These are phyloP conservation scores for Sebastiscus tertius DNA, from an alignment of 2,797 vertebrate genomes.

Conservation along the genomic window DNA sequence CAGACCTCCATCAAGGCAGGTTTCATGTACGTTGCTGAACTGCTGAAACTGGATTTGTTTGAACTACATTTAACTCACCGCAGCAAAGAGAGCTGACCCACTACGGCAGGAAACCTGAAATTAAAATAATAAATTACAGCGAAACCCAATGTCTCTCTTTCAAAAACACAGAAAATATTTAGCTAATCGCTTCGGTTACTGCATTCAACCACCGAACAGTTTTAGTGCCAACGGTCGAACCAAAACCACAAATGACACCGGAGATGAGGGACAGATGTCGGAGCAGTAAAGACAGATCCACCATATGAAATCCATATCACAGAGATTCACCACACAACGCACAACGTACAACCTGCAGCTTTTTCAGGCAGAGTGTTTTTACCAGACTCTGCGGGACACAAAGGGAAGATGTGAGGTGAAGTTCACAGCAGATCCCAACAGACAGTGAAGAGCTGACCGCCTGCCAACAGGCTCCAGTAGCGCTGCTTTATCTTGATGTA, in stretches of 20 bases:
- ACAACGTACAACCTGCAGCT: neutral
- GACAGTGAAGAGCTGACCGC: neutral
- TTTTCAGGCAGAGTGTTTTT: neutral
- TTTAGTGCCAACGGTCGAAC: neutral
- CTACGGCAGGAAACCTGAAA: neutral
- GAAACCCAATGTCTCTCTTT: neutral
- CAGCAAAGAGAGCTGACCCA: neutral
- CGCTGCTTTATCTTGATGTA: neutral
- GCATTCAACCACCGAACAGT: neutral
- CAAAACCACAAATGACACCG: neutral
- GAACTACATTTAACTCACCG: neutral
- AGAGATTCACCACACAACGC: neutral
- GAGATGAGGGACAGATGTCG: conserved; percentile 12
- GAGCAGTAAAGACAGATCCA: neutral
- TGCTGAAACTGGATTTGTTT: neutral
- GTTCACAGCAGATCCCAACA: neutral
- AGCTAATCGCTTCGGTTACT: conserved; percentile 9
- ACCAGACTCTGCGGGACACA: neutral
- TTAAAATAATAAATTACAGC: conserved; percentile 1
- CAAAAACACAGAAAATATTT: conserved; percentile 17
- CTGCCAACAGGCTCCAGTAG: neutral
- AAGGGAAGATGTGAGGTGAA: neutral
- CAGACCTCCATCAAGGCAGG: no score
- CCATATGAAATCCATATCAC: neutral
- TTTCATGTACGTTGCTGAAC: no score